Conservation (phyloP, 1,140 invertebrate species). For the Neodiprion virginianus region DNA sequence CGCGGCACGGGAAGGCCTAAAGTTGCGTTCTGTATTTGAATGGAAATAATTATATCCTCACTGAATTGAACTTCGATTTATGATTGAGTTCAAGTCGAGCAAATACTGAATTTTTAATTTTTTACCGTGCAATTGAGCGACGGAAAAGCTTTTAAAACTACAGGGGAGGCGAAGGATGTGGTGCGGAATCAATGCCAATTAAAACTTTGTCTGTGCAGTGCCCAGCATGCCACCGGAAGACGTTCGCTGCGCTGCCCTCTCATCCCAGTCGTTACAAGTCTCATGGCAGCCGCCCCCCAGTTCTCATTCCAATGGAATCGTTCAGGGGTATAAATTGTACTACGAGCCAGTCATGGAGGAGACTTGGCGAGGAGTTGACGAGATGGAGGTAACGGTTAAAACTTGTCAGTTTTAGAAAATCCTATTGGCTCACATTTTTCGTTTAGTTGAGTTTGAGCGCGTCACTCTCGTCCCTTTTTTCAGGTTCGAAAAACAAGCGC, state of each 20-base stretch:
- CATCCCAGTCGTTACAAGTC: conserved; percentile 79
- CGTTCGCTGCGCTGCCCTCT: conserved; percentile 73
- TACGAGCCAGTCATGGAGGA: conserved; percentile 73
- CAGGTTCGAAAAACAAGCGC: conserved; percentile 70
- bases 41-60: no score
- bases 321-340: conserved; percentile 83
- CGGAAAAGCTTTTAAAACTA: no score
- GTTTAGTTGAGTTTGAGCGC: background rate
- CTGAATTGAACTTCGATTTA: no score
- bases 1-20: no score
- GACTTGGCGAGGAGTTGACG: conserved; percentile 64
- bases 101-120: no score
- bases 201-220: conserved; percentile 58
- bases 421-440: no score
- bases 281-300: conserved; percentile 85
- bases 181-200: no score
- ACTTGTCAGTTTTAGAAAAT: background rate
- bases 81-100: no score
- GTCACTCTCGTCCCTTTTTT: conserved; percentile 5
- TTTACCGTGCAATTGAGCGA: no score
- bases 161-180: no score
- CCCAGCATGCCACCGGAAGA: conserved; percentile 77
- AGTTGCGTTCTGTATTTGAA: no score
- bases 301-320: conserved; percentile 77
- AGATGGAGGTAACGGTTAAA: conserved; percentile 64